Conservation (phyloP, 2,888 invertebrate genomes). For the Sarcophaga carnaria region DNA sequence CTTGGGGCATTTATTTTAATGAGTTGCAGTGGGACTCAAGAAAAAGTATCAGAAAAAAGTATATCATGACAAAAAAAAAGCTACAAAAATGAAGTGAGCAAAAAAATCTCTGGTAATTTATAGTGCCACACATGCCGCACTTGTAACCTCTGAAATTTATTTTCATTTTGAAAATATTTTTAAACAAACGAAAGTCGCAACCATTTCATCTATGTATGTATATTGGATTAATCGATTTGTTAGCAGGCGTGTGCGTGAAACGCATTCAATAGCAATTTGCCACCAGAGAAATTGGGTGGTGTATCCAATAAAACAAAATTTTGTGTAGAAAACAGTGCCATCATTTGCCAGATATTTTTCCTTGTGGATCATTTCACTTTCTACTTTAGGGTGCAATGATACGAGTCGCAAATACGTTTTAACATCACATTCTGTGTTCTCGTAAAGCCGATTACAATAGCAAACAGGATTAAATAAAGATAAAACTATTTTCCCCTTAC, state of each 20-base stretch:
- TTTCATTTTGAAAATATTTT: conserved; percentile 13
- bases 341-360: neutral
- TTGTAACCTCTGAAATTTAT: conserved; percentile 6
- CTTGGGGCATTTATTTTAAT: neutral
- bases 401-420: too few relatives aligned
- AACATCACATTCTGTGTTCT: too few relatives aligned
- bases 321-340: neutral
- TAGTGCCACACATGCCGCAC: conserved; percentile 53
- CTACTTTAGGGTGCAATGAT: too few relatives aligned
- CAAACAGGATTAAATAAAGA: too few relatives aligned
- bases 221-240: neutral
- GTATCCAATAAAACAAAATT: neutral
- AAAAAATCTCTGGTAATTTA: conserved; percentile 20
- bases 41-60: neutral
- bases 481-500: too few relatives aligned
- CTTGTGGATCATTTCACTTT: too few relatives aligned
- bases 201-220: neutral
- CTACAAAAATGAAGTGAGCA: neutral
- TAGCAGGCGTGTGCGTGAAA: neutral
- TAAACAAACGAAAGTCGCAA: neutral
- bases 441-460: too few relatives aligned
- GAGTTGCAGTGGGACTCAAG: neutral
- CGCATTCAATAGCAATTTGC: neutral
- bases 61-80: neutral
- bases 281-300: neutral